Conservation (phyloP, 2,888 invertebrate genomes). For the Criorhina ranunculi region DNA sequence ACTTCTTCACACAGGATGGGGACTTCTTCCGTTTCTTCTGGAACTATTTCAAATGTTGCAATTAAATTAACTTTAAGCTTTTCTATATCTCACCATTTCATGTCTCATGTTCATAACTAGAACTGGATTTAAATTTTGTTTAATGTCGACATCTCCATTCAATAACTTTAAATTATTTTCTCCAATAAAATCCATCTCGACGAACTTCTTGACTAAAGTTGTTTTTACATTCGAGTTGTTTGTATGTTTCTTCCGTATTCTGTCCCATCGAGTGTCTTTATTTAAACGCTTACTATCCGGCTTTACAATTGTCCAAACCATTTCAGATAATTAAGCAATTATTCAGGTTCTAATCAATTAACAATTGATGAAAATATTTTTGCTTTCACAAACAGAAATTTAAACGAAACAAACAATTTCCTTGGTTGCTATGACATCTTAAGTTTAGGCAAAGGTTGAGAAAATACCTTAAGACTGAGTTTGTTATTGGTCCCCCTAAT, state of each 20-base stretch:
- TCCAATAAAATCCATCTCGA: slow-evolving; percentile 82
- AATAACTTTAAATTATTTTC: slow-evolving; percentile 80
- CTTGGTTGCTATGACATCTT: slow-evolving; percentile 24
- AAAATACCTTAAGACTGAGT: neutral
- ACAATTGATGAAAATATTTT: neutral
- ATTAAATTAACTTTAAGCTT: neutral
- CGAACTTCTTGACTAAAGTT: slow-evolving; percentile 82
- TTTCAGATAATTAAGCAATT: neutral
- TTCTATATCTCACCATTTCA: slow-evolving; percentile 80
- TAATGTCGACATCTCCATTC: slow-evolving; percentile 78
- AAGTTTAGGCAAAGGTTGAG: neutral
- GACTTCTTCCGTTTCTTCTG: slow-evolving; percentile 79
- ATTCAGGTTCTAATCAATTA: neutral
- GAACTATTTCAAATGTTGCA: slow-evolving; percentile 78
- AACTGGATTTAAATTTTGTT: slow-evolving; percentile 80
- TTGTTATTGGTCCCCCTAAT: no score
- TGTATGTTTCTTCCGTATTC: slow-evolving; percentile 82
- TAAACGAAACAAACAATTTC: slow-evolving; percentile 25
- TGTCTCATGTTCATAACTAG: slow-evolving; percentile 84
- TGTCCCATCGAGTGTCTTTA: slow-evolving; percentile 84
- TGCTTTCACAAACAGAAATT: neutral
- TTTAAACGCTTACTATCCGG: slow-evolving; percentile 69
- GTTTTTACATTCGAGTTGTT: slow-evolving; percentile 80
- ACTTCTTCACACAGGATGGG: slow-evolving; percentile 35
- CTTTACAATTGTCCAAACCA: slow-evolving; percentile 63